Conservation (phyloP, 2,888 invertebrate genomes). For the Malachius bipustulatus region DNA sequence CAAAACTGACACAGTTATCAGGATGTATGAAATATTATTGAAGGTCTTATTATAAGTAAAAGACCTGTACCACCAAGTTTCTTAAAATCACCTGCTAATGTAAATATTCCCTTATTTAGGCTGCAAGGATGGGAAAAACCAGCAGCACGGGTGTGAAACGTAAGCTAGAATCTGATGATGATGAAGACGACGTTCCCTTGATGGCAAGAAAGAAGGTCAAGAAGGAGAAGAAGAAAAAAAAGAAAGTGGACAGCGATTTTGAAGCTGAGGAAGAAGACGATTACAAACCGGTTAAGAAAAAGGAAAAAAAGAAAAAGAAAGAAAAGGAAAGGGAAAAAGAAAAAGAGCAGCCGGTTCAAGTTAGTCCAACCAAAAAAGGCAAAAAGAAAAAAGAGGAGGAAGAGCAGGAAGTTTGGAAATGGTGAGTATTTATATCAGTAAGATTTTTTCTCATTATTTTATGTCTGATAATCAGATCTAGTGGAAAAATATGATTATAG, state of each 20-base stretch:
- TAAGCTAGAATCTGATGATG: constrained; percentile 47
- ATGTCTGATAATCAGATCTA: no score
- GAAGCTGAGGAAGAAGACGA: constrained; percentile 47
- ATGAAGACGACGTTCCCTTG: constrained; percentile 54
- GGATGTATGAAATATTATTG: no score
- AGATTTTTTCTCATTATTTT: no score
- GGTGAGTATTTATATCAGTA: constrained; percentile 56
- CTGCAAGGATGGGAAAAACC: constrained; percentile 22
- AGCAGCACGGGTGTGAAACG: constrained; percentile 32
- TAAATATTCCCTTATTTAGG: constrained; percentile 20
- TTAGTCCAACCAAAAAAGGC: constrained; percentile 45
- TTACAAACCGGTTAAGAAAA: constrained; percentile 47
- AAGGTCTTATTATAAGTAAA: no score
- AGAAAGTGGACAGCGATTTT: constrained; percentile 41
- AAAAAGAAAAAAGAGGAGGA: constrained; percentile 73
- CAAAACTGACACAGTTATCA: no score
- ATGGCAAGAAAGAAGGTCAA: constrained; percentile 56
- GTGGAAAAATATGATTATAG: no score
- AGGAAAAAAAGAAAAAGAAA: constrained; percentile 36
- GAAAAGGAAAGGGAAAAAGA: constrained; percentile 31
- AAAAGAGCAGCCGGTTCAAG: constrained; percentile 26
- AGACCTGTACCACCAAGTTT: no score
- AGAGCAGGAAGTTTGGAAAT: constrained; percentile 80
- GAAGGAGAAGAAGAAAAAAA: constrained; percentile 40
- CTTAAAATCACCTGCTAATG: no score